Percentiles rank a stretch among this genome's conserved stretches.
phyloP scores from a whole-genome alignment of 2,888 invertebrate species.

The Drosophila anceps region DNA sequence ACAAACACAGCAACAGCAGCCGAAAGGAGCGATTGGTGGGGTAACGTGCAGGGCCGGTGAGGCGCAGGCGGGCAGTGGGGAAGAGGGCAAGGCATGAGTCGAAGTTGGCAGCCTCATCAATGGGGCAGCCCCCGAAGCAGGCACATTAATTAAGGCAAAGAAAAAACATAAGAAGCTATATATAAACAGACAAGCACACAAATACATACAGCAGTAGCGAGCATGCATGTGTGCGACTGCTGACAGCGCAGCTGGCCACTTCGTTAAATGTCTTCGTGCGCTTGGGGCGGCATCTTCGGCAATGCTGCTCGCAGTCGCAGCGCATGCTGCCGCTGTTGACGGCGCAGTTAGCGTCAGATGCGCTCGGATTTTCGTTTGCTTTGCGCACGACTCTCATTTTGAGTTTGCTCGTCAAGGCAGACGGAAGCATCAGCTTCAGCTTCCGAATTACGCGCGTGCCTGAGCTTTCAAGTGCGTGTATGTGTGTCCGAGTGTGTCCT shows the following conservation, averaged over 20 bases:
- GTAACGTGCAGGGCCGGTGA: too few relatives aligned
- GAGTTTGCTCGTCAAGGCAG: constrained; percentile 79
- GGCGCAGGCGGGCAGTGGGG: constrained; percentile 41
- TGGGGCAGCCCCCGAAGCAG: constrained; percentile 69
- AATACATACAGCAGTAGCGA: constrained; percentile 13
- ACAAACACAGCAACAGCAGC: constrained; percentile 10
- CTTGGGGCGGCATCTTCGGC: constrained; percentile 60
- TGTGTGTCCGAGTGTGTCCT: constrained; percentile 4
- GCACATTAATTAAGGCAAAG: constrained; percentile 74
- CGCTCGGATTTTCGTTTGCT: constrained; percentile 74
- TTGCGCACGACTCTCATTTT: constrained; percentile 80
- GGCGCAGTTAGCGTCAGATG: constrained; percentile 49
- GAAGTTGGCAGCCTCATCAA: constrained; percentile 64
- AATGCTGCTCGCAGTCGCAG: constrained; percentile 36
- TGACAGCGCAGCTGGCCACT: constrained; percentile 46
- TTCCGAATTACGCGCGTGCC: constrained; percentile 56
- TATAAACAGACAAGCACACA: constrained; percentile 44
- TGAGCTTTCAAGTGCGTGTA: constrained; percentile 11
- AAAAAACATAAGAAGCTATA: constrained; percentile 46
- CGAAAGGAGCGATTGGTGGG: not conserved
- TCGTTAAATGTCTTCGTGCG: constrained; percentile 66
- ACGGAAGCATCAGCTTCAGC: constrained; percentile 70
- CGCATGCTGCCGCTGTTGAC: constrained; percentile 35
- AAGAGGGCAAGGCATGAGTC: constrained; percentile 23
- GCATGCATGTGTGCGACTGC: constrained; percentile 16